Base-by-base conservation (phyloP, 2,888 invertebrate species). In the Tetramorium bicarinatum region DNA sequence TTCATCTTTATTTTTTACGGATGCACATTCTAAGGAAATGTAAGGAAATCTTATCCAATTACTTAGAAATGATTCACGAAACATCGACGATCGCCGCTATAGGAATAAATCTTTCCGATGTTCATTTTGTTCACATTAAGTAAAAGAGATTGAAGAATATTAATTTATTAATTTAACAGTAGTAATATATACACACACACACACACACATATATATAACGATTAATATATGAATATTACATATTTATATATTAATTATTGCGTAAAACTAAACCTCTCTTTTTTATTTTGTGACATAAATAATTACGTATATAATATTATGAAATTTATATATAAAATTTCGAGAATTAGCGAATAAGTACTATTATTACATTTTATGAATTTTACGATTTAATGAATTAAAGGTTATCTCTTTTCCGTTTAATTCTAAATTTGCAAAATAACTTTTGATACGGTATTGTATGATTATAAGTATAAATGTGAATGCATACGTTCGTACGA, bases 291-390 rank as follows among this genome's bases (percentile, higher is more conserved):
- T 9, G 11, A 62, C n/a, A 44, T 29, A 62, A 61, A 61, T 61
- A 47, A 75, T 75, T 47, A 66, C 44, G 8, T 44, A 47, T 61
- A 41, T 61, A n/a, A 9, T 9, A 15, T 47, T 61, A 62, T 34
- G 25, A 61, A 74, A 62, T 66, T 66, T 44, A 66, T 44, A 44
- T 25, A 25, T 44, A 47, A 47, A 76, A 76, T 64, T 34, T 47
- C 34, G 41, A 29, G 47, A 64, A 64, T 75, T 75, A 62, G 61
- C 11, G 18, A 56, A 59, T n/a, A 72, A 72, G 34, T 44, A 72
- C n/a, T 61, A 47, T 62, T 38, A 18, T 64, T 34, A 34, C 2
- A 49, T 49, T 75, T 75, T 44, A 21, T 25, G 11, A 64, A 38
- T 64, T 49, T 76, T 7, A 49, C 18, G 13, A 13, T 47, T 38